A percentile compares a stretch with the other conserved stretches of the same genome.
These are phyloP conservation scores for Phalanger gymnotis DNA, from an alignment of 2,797 vertebrate species.

Conservation along the genomic window DNA sequence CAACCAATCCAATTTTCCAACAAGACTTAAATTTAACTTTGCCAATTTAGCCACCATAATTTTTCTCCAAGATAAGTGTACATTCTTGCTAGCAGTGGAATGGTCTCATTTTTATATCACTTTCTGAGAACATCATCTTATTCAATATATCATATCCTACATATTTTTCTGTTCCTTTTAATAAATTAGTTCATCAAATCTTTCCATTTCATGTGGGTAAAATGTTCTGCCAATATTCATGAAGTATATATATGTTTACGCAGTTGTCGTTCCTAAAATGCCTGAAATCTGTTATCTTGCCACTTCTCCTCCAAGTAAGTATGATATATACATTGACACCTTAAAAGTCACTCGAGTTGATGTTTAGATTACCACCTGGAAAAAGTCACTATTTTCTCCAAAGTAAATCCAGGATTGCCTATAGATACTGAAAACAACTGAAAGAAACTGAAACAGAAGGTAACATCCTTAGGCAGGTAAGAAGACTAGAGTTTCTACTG, in stretches of 20 bases:
- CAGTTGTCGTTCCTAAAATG: background rate
- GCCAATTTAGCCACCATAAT: slow-evolving; percentile 20
- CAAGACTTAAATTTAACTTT: slow-evolving; percentile 37
- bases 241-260: background rate
- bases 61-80: slow-evolving; percentile 41
- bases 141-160: slow-evolving; percentile 7
- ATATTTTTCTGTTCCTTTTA: slow-evolving; percentile 50
- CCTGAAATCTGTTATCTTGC: slow-evolving; percentile 52
- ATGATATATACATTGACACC: slow-evolving; percentile 53
- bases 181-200: slow-evolving; percentile 45
- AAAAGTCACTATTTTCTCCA: slow-evolving; percentile 47
- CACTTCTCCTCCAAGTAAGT: background rate
- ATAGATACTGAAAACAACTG: slow-evolving; percentile 51
- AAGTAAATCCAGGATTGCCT: slow-evolving; percentile 49
- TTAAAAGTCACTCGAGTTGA: slow-evolving; percentile 33
- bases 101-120: slow-evolving; percentile 36
- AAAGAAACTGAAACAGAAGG: slow-evolving; percentile 34
- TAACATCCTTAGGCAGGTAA: slow-evolving; percentile 28
- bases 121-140: background rate
- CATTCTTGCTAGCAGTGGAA: background rate
- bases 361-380: slow-evolving; percentile 50
- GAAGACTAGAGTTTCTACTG: slow-evolving; percentile 29
- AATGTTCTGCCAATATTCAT: background rate
- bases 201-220: slow-evolving; percentile 25
- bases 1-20: background rate